These are phyloP conservation scores for Tupiocoris notatus DNA, from an alignment of 2,888 invertebrate genomes.

Conservation along the genomic window DNA sequence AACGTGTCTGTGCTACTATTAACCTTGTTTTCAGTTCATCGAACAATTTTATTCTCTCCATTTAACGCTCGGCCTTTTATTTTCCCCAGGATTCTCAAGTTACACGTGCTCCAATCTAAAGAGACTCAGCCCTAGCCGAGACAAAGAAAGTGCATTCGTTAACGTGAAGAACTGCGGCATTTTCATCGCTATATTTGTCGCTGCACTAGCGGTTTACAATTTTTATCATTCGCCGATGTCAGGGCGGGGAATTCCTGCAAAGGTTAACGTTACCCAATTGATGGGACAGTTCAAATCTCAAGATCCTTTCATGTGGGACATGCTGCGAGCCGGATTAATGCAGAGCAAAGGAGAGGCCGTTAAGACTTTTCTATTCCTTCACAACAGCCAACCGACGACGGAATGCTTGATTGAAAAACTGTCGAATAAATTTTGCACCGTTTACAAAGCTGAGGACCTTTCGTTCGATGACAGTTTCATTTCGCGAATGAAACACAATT, in stretches of 20 bases:
- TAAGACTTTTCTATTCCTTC: constrained; percentile 28
- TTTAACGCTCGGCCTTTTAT: no score
- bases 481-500: neutral
- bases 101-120: no score
- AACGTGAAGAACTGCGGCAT: no score
- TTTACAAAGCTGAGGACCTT: constrained; percentile 6
- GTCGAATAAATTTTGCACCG: constrained; percentile 14
- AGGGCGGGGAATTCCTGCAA: neutral
- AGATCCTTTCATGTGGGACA: constrained; percentile 19
- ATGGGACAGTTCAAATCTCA: neutral
- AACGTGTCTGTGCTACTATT: no score
- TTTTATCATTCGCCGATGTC: no score
- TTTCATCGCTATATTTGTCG: no score
- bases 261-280: neutral
- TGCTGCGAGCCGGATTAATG: neutral
- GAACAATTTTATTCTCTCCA: no score
- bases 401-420: constrained; percentile 26
- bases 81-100: no score
- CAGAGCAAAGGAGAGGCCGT: constrained; percentile 9
- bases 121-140: no score
- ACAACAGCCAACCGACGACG: constrained; percentile 1
- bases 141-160: no score
- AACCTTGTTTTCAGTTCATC: no score
- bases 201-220: no score
- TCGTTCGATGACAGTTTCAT: neutral